phyloP scores from a whole-genome alignment of 2,888 invertebrate species.

The Agrilus biguttatus region DNA sequence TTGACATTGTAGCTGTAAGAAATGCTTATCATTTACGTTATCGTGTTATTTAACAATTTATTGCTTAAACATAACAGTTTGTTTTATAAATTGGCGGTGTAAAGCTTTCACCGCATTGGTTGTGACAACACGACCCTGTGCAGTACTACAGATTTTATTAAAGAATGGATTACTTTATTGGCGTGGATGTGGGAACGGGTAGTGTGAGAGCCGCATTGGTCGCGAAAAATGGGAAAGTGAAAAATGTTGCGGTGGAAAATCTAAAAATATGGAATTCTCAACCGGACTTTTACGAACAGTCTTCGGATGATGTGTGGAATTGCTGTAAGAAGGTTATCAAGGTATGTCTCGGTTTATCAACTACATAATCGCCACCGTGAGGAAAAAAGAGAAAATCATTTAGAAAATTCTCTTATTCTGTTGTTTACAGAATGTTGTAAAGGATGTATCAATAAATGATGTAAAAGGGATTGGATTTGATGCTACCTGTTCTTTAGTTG shows the following conservation, averaged over 20 bases:
- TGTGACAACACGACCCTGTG: too few relatives aligned
- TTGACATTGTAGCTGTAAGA: too few relatives aligned
- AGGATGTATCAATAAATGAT: conserved; percentile 34
- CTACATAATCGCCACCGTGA: not conserved
- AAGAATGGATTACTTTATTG: conserved; percentile 46
- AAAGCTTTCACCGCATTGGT: too few relatives aligned
- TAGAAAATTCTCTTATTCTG: not conserved
- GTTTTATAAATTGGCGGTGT: too few relatives aligned
- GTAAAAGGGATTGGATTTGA: conserved; percentile 89
- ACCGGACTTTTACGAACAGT: conserved; percentile 75
- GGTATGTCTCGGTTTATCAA: conserved; percentile 33
- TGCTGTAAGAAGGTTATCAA: conserved; percentile 58
- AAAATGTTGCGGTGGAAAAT: conserved; percentile 44
- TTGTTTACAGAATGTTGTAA: conserved; percentile 43
- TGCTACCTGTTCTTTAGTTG: conserved; percentile 88
- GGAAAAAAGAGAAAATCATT: not conserved
- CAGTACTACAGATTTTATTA: too few relatives aligned
- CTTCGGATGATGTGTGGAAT: conserved; percentile 78
- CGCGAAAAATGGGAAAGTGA: conserved; percentile 48
- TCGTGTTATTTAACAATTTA: too few relatives aligned
- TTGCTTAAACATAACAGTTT: too few relatives aligned
- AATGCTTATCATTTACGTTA: too few relatives aligned
- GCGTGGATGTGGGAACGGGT: conserved; percentile 88
- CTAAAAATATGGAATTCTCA: conserved; percentile 68
- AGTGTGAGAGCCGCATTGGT: conserved; percentile 81